Conservation (phyloP, 2,888 invertebrate species). For the Adelognathus sp. region DNA sequence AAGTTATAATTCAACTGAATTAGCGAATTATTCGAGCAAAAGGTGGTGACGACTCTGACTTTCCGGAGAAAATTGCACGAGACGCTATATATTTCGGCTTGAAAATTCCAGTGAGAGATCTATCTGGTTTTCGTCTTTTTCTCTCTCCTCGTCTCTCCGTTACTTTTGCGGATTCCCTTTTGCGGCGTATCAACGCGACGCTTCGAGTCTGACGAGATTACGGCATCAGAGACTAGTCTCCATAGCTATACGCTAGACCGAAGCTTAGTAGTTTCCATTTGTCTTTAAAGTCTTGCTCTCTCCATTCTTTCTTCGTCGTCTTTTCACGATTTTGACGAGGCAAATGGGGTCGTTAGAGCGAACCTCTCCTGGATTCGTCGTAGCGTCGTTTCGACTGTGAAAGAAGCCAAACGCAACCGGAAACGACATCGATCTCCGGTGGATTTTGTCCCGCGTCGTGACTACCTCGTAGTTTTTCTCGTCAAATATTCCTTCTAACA, state of each 20-base stretch:
- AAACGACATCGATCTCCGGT: neutral
- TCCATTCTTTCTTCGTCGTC: slow-evolving; percentile 32
- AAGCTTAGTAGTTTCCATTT: slow-evolving; percentile 6
- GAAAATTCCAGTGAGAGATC: slow-evolving; percentile 63
- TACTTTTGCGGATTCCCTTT: slow-evolving; percentile 37
- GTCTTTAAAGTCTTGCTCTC: slow-evolving; percentile 25
- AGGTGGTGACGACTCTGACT: slow-evolving; percentile 46
- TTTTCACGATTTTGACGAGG: slow-evolving; percentile 67
- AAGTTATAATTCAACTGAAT: slow-evolving; percentile 55
- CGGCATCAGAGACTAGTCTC: slow-evolving; percentile 29
- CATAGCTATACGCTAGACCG: neutral
- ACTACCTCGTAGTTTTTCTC: neutral
- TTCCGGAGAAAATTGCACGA: slow-evolving; percentile 34
- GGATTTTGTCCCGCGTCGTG: slow-evolving; percentile 1
- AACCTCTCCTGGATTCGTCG: slow-evolving; percentile 66
- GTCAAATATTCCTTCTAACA: neutral
- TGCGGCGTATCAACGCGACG: slow-evolving; percentile 58
- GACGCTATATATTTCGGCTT: slow-evolving; percentile 59
- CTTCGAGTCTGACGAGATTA: slow-evolving; percentile 61
- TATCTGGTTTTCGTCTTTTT: slow-evolving; percentile 32
- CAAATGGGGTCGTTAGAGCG: slow-evolving; percentile 73
- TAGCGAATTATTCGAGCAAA: slow-evolving; percentile 55
- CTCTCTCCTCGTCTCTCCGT: slow-evolving; percentile 6
- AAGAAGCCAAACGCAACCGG: slow-evolving; percentile 17
- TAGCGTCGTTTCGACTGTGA: slow-evolving; percentile 36